Evolutionary conservation across 2,888 invertebrate species (phyloP).

Genomic region (Drepana falcataria): DNA sequence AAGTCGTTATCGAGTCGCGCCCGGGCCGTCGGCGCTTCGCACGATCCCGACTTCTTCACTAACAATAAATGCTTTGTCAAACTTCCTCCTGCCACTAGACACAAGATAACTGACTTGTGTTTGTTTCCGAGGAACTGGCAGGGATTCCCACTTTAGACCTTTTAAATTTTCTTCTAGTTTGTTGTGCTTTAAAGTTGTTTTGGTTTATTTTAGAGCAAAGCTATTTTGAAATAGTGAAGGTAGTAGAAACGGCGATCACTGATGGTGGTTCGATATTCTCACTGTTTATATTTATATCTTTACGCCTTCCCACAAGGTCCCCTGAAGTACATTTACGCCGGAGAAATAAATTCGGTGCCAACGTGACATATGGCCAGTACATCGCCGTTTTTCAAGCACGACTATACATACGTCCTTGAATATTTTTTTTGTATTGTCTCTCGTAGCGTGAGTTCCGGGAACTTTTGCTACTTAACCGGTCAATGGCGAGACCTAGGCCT

Average conservation of each 20-base stretch:
- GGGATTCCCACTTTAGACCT: constrained; percentile 30
- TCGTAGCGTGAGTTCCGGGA: too few species aligned
- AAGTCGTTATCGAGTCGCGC: constrained; percentile 61
- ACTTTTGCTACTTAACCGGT: too few species aligned
- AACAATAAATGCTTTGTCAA: constrained; percentile 72
- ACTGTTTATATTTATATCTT: too few species aligned
- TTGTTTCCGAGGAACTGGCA: constrained; percentile 46
- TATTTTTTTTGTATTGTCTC: too few species aligned
- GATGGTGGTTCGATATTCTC: too few species aligned
- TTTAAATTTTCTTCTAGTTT: constrained; percentile 26
- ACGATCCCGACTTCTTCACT: constrained; percentile 44
- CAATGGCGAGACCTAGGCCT: too few species aligned
- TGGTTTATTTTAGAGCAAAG: neutral
- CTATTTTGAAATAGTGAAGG: neutral
- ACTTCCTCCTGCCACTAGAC: constrained; percentile 39
- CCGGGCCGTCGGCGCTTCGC: constrained; percentile 23
- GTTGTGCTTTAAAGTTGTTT: constrained; percentile 11
- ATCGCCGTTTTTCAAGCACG: too few species aligned
- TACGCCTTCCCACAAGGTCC: too few species aligned
- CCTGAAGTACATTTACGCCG: too few species aligned
- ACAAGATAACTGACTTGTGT: constrained; percentile 58
- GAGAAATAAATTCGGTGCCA: too few species aligned
- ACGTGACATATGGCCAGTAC: too few species aligned
- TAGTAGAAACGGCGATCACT: neutral
- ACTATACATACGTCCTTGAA: too few species aligned